These are phyloP conservation scores for Protomyctophum bolini DNA, from an alignment of 2,113 vertebrate species.

Conservation along the genomic window DNA sequence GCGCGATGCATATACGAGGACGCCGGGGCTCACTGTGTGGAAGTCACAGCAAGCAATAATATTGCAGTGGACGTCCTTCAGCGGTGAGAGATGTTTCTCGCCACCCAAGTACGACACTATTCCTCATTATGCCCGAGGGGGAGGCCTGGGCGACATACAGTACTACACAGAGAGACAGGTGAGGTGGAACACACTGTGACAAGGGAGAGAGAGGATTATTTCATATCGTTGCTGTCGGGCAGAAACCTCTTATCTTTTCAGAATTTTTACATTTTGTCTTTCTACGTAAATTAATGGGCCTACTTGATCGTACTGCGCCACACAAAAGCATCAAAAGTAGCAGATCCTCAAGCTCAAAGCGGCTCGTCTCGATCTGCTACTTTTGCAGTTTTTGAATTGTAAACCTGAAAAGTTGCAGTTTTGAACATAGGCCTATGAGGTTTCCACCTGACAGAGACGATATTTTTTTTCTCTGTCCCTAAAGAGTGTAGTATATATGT, in stretches of 20 bases:
- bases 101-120: conserved; percentile 30
- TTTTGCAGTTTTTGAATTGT: too few relatives aligned
- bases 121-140: conserved; percentile 51
- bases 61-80: conserved; percentile 80
- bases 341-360: too few relatives aligned
- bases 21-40: conserved; percentile 82
- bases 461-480: conserved; percentile 10
- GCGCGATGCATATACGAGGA: conserved; percentile 92
- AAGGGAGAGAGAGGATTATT: conserved; percentile 35
- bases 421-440: too few relatives aligned
- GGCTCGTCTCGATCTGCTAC: too few relatives aligned
- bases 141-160: conserved; percentile 54
- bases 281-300: too few relatives aligned
- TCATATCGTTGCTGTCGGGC: conserved; percentile 44
- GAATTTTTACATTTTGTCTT: too few relatives aligned
- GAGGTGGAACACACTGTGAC: conserved; percentile 25
- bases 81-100: conserved; percentile 49
- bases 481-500: conserved; percentile 40
- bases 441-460: too few relatives aligned
- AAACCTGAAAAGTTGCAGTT: too few relatives aligned
- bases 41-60: conserved; percentile 89
- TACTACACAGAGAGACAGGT: conserved; percentile 44
- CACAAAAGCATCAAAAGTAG: too few relatives aligned
- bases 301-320: too few relatives aligned
- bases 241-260: too few relatives aligned